Base-by-base conservation (phyloP, 2,888 invertebrate species). In the Sarcophaga caerulescens region DNA sequence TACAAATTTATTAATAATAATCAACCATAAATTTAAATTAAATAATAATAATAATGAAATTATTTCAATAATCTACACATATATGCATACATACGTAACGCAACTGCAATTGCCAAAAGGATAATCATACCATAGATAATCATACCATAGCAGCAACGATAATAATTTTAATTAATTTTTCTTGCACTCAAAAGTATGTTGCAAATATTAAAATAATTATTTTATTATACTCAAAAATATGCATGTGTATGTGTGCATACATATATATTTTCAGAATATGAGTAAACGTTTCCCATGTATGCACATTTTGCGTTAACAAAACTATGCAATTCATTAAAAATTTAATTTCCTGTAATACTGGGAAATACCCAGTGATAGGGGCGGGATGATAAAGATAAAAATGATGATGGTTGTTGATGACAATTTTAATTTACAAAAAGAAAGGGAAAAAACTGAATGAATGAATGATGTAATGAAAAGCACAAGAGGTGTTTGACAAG, bases 241-340 rank as follows among this genome's bases (percentile, higher is more conserved):
- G n/a, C 19, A 35, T 74, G 52, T 76, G 3, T 14, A 17, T 57
- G n/a, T 44, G 12, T 66, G 57, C 45, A 1, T 35, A 14, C 47
- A 44, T 25, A 10, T 5, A 57, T 60, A 14, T 68, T 52, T 17
- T 12, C 19, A 19, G n/a, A 47, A 60, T 19, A 35, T 47, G 6
- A 68, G 21, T 47, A 74, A 47, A 47, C 47, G 47, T 47, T 47
- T 47, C 1, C 11, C 14, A 52, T 52, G 12, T 17, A 14, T 17
- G 5, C 5, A 52, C 4, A 17, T 52, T 52, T 52, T 17, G 17
- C 52, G 10, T 52, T 52, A 52, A 52, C 66, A 76, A 82, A 82
- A 76, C 23, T 85, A 75, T 71, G 70, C 65, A 71, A 68, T 85
- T 83, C 80, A 83, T 85, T 85, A 83, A 81, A 81, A 83, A 82